A percentile compares a stretch with the other conserved stretches of the same genome.
phyloP scores from a whole-genome alignment of 2,888 invertebrate genomes.

The Lithophane semibrunnea region DNA sequence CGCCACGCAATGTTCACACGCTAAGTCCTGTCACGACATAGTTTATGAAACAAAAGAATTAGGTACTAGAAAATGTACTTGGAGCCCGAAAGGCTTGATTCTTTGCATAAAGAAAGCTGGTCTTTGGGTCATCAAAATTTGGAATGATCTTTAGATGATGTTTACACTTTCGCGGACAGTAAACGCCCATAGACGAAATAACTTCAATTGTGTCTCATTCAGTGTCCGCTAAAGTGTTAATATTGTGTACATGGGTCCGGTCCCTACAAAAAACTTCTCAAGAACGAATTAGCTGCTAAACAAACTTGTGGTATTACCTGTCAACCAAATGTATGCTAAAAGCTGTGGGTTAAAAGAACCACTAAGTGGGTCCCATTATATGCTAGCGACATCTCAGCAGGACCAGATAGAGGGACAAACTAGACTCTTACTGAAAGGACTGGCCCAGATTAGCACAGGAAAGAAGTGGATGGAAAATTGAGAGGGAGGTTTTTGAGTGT shows the following conservation, averaged over 20 bases:
- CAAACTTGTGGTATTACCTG: too few species aligned
- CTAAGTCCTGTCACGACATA: constrained; percentile 50
- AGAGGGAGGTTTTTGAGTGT: too few species aligned
- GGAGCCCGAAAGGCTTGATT: not conserved
- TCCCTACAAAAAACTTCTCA: too few species aligned
- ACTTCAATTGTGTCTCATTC: too few species aligned
- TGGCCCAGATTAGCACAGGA: not conserved
- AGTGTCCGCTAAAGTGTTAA: too few species aligned
- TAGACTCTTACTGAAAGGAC: not conserved
- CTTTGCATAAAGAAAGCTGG: not conserved
- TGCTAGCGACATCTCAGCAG: too few species aligned
- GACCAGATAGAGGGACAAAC: not conserved
- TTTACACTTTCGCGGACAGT: too few species aligned
- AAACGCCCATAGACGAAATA: too few species aligned
- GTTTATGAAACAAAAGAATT: constrained; percentile 55
- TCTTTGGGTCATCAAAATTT: not conserved
- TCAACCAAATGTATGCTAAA: too few species aligned
- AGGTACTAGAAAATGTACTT: constrained; percentile 24
- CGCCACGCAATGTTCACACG: constrained; percentile 65
- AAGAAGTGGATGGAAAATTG: not conserved
- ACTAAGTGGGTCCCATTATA: too few species aligned
- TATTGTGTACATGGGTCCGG: not conserved
- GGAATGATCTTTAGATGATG: not conserved
- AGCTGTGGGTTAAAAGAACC: too few species aligned
- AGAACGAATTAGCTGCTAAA: too few species aligned